Evolutionary conservation across 2,797 vertebrate genomes (phyloP), one percentile per base, ranked within the genome.

Genomic region (Anabacerthia variegaticeps): DNA sequence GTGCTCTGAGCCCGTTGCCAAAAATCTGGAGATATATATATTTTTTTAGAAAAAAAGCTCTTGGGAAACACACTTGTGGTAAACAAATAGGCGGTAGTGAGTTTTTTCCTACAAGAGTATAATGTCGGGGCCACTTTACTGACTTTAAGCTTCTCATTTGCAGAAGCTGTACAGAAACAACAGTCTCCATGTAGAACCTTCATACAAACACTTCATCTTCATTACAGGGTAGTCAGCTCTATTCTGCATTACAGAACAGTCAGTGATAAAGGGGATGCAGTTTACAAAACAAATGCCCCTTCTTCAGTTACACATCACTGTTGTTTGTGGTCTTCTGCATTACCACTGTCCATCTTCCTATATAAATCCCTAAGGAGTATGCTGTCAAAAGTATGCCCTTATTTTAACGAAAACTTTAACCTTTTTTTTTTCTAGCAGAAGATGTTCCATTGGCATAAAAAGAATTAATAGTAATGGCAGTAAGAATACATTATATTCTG

Each of bases 1-100:
- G 94, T 96, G 85, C 85, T 91, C 69, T 69, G 67, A 94, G 72
- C n/a, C 75, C n/a, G 32, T 84, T 91, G 87, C 82, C 92, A 91
- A 36, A 86, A 86, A 89, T 81, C 65, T 81, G 59, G 41, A 81
- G 84, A 65, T 46, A 62, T 46, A 9, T 86, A 58, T 52, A 59
- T 48, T 5, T 58, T 22, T 37, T 37, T 9, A 27, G 44, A 88
- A 80, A 63, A n/a, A 16, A 58, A 84, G 46, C 79, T 86, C 79
- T 73, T 67, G 79, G 75, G 85, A 96, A 78, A 52, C 59, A 76
- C 69, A 62, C 36, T 76, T 88, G 46, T 73, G 46, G 73, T 84
- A 92, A 95, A 91, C 69, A 96, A 94, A 78, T 39, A 88, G 73
- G 51, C 91, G 81, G 48, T 23, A 26, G 56, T 71, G 81, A 76